Evolutionary conservation across 2,113 vertebrate genomes (phyloP), one percentile per base, ranked within the genome.

Genomic region (Terrapene triunguis): DNA sequence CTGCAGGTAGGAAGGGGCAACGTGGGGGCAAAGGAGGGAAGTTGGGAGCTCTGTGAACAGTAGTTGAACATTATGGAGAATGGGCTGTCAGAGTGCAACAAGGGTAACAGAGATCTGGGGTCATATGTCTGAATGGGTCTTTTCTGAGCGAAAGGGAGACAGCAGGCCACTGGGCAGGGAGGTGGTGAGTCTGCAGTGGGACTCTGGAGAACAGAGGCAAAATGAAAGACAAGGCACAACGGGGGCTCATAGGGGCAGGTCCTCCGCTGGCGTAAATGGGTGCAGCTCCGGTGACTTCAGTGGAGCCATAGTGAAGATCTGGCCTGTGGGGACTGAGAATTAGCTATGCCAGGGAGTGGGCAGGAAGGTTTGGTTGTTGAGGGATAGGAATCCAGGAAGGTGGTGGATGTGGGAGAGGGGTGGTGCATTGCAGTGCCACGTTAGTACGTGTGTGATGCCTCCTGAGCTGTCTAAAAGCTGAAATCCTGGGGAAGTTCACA

Each of bases 1-100:
- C 98, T 99, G 79, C 99, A 99, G 99, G 99, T 99, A 98, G 89
- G 96, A 72, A 87, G 87, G 54, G 84, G 89, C 38, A 87, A 47
- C 74, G 29, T 35, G n/a, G 88, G 48, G 79, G 44, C 90, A 32
- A 50, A 38, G 57, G 44, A 62, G n/a, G 51, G 48, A 85, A 88
- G 9, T 35, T 10, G n/a, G 65, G 65, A 38, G 35, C 65, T 19
- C n/a, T 5, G n/a, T 62, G 12, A 9, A 11, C 2, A 35, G 74
- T n/a, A 1, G 7, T 53, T 32, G 55, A 74, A 50, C 62, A 2
- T 0, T 5, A 65, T 79, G 83, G 44, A 35, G 59, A 47, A 53
- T 59, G 35, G 55, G 84, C 48, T 72, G 44, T 25, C 35, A 27
- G 27, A 50, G 38, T 27, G 13, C 62, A 65, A 65, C 32, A n/a